These are phyloP conservation scores for Xestia sexstrigata DNA, from an alignment of 2,888 invertebrate species.

Conservation along the genomic window DNA sequence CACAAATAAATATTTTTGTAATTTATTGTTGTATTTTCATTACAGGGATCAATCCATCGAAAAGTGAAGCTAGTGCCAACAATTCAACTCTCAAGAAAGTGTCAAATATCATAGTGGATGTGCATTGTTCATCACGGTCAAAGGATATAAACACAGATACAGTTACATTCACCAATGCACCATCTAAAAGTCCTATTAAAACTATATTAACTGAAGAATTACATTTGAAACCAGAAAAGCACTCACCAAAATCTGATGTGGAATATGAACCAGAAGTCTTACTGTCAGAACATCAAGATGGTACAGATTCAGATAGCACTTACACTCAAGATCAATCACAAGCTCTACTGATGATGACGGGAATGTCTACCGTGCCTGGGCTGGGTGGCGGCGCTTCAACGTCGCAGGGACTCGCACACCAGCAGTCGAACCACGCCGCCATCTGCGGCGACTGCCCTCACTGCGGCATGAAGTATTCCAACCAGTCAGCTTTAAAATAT, in stretches of 20 bases:
- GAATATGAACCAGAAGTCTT: slow-evolving; percentile 89
- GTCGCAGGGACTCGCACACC: slow-evolving; percentile 83
- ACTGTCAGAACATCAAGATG: slow-evolving; percentile 86
- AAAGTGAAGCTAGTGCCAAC: slow-evolving; percentile 82
- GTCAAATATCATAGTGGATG: slow-evolving; percentile 76
- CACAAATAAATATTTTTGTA: not conserved
- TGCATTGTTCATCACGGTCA: slow-evolving; percentile 74
- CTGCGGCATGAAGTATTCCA: slow-evolving; percentile 93
- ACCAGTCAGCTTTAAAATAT: slow-evolving; percentile 93
- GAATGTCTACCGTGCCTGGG: slow-evolving; percentile 83
- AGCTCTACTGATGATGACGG: slow-evolving; percentile 82
- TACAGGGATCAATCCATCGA: slow-evolving; percentile 87
- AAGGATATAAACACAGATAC: slow-evolving; percentile 82
- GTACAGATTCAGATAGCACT: slow-evolving; percentile 80
- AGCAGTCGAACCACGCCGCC: slow-evolving; percentile 88
- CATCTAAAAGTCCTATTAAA: slow-evolving; percentile 83
- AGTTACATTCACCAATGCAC: slow-evolving; percentile 73
- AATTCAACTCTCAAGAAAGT: slow-evolving; percentile 81
- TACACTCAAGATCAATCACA: slow-evolving; percentile 85
- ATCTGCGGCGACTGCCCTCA: slow-evolving; percentile 93
- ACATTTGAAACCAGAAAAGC: slow-evolving; percentile 84
- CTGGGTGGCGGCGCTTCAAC: slow-evolving; percentile 83
- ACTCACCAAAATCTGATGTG: slow-evolving; percentile 86
- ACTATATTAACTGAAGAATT: slow-evolving; percentile 77
- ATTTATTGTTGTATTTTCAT: slow-evolving; percentile 36